These are phyloP conservation scores for Eleutherodactylus coqui DNA, from an alignment of 2,797 vertebrate genomes.

Conservation along the genomic window DNA sequence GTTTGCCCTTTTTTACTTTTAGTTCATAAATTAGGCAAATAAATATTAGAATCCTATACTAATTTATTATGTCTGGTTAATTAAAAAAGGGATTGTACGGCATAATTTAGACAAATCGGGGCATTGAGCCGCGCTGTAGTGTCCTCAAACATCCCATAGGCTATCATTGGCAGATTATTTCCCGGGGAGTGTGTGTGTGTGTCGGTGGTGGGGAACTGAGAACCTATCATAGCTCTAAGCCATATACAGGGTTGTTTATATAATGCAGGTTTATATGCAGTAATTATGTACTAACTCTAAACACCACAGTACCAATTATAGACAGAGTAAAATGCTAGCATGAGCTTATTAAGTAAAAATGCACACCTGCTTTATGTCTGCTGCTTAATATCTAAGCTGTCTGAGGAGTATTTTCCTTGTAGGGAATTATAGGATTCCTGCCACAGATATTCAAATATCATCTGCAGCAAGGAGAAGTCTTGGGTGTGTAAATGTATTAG, in stretches of 20 bases:
- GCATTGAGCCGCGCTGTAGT: background rate
- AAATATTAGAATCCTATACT: background rate
- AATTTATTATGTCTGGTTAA: background rate
- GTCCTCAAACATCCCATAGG: background rate
- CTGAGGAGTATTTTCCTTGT: slow-evolving; percentile 66
- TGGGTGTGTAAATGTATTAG: slow-evolving; percentile 64
- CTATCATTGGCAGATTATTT: background rate
- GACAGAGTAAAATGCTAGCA: slow-evolving; percentile 45
- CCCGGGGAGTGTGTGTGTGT: no score
- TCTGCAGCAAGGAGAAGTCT: slow-evolving; percentile 18
- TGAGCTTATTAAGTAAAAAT: slow-evolving; percentile 56
- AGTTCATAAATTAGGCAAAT: background rate
- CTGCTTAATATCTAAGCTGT: slow-evolving; percentile 23
- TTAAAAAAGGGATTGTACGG: background rate
- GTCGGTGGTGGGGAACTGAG: no score
- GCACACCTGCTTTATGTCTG: slow-evolving; percentile 42
- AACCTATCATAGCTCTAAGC: background rate
- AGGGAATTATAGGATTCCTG: slow-evolving; percentile 67
- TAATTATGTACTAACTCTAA: slow-evolving; percentile 25
- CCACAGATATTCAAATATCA: slow-evolving; percentile 66
- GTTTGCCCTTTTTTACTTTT: background rate
- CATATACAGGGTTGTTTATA: slow-evolving; percentile 17
- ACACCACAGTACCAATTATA: slow-evolving; percentile 47
- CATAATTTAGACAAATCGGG: background rate
- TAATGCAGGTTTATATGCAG: background rate